A percentile compares a stretch with the other conserved stretches of the same genome.
Conservation (phyloP, 1,140 invertebrate species). For the Homarus americanus region DNA sequence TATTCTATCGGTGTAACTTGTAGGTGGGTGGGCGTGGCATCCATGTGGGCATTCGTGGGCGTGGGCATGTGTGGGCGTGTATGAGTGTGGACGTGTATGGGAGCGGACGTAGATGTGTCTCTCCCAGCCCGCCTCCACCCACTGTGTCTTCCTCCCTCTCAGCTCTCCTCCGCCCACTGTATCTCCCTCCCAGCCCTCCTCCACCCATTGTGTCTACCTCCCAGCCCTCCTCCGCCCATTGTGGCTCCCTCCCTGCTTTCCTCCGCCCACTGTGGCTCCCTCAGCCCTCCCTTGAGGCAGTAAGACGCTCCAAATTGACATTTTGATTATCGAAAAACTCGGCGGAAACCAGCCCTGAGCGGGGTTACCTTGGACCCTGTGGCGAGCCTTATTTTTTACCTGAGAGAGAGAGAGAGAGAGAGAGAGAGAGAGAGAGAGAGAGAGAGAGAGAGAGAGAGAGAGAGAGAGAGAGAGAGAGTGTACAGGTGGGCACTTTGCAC, state of each 20-base stretch:
- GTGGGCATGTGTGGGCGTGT: too few species aligned
- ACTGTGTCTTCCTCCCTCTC: neutral
- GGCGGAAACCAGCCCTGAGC: slow-evolving; percentile 10
- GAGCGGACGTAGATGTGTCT: too few species aligned
- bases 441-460: too few species aligned
- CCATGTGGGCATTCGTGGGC: neutral
- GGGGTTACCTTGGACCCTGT: neutral
- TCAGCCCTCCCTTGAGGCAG: slow-evolving; percentile 22
- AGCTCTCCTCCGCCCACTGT: neutral
- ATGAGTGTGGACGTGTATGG: too few species aligned
- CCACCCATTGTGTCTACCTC: neutral
- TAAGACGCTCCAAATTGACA: slow-evolving; percentile 52
- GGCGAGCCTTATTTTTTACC: neutral
- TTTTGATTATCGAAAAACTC: slow-evolving; percentile 56
- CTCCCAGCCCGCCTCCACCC: neutral
- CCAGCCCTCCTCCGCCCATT: neutral
- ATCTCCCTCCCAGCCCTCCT: neutral
- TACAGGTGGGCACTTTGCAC: too few species aligned
- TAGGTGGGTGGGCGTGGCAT: too few species aligned
- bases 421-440: too few species aligned
- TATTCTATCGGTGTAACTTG: neutral
- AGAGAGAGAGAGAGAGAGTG: too few species aligned
- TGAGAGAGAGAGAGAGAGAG: too few species aligned
- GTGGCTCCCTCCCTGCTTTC: too few species aligned
- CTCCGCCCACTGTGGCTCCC: neutral